These are phyloP conservation scores for Bedellia somnulentella DNA, from an alignment of 2,888 invertebrate genomes.

Conservation along the genomic window DNA sequence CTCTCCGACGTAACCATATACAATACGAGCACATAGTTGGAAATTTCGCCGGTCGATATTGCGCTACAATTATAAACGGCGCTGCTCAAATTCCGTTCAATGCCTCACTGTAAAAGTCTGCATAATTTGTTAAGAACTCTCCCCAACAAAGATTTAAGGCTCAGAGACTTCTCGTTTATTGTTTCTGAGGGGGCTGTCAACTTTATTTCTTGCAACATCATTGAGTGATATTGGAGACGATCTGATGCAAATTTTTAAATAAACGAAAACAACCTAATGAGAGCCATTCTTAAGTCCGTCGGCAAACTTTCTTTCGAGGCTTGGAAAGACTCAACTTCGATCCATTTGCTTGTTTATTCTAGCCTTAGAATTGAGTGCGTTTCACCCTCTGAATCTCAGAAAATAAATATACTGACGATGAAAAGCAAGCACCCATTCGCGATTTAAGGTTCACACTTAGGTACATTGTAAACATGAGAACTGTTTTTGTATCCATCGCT, in stretches of 20 bases:
- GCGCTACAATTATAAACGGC: not conserved
- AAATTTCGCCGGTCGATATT: not conserved
- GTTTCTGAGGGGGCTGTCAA: slow-evolving; percentile 10
- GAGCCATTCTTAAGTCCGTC: slow-evolving; percentile 33
- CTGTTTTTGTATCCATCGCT: slow-evolving; percentile 3
- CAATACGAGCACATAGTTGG: too few species aligned
- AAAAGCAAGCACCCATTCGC: slow-evolving; percentile 13
- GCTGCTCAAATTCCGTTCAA: not conserved
- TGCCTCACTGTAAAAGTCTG: not conserved
- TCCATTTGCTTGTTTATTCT: slow-evolving; percentile 55
- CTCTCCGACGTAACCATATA: too few species aligned
- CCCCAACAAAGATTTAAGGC: slow-evolving; percentile 19
- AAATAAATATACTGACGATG: slow-evolving; percentile 10
- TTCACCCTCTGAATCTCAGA: slow-evolving; percentile 2
- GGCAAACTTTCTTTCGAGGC: slow-evolving; percentile 55
- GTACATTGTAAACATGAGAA: slow-evolving; percentile 5
- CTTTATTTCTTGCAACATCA: slow-evolving; percentile 32
- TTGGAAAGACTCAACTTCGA: slow-evolving; percentile 50
- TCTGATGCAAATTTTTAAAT: slow-evolving; percentile 52
- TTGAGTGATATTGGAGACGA: slow-evolving; percentile 33
- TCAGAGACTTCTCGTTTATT: slow-evolving; percentile 8
- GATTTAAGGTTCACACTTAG: slow-evolving; percentile 15
- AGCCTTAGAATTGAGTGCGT: slow-evolving; percentile 26
- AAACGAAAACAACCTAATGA: slow-evolving; percentile 56
- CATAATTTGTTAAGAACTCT: not conserved